Conservation (phyloP, 2,888 invertebrate species). For the Troides aeacus region DNA sequence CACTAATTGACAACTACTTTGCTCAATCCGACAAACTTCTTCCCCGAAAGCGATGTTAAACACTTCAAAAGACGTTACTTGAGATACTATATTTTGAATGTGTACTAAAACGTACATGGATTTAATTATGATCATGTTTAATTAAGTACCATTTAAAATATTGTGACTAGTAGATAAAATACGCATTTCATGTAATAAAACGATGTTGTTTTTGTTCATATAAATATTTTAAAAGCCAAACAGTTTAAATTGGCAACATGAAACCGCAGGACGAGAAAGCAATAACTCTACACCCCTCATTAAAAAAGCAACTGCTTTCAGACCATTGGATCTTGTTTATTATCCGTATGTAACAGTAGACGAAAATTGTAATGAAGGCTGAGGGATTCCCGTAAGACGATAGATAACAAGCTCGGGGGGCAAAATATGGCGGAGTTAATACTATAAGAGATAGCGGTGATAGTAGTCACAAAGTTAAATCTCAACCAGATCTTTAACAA, state of each 20-base stretch:
- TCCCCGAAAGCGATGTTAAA: slow-evolving; percentile 51
- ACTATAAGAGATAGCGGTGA: slow-evolving; percentile 28
- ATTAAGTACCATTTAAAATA: too few species aligned
- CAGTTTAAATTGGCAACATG: slow-evolving; percentile 40
- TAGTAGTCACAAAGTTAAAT: background rate
- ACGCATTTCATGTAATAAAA: too few species aligned
- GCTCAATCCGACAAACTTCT: slow-evolving; percentile 66
- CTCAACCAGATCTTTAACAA: too few species aligned
- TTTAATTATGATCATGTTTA: too few species aligned
- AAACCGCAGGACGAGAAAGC: slow-evolving; percentile 34
- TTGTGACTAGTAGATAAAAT: too few species aligned
- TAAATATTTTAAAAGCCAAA: background rate
- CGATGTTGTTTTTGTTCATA: too few species aligned
- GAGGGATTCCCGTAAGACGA: slow-evolving; percentile 66
- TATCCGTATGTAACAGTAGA: slow-evolving; percentile 68
- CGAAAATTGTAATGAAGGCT: slow-evolving; percentile 73
- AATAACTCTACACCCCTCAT: slow-evolving; percentile 36
- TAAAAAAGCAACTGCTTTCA: slow-evolving; percentile 45
- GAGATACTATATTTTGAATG: slow-evolving; percentile 10
- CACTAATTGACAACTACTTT: slow-evolving; percentile 55
- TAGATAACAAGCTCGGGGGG: slow-evolving; percentile 65
- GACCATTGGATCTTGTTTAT: slow-evolving; percentile 53
- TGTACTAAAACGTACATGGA: too few species aligned
- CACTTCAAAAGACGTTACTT: slow-evolving; percentile 49
- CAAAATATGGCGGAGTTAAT: slow-evolving; percentile 37